Conservation (phyloP, 2,797 vertebrate genomes). For the Sebastes steindachneri region DNA sequence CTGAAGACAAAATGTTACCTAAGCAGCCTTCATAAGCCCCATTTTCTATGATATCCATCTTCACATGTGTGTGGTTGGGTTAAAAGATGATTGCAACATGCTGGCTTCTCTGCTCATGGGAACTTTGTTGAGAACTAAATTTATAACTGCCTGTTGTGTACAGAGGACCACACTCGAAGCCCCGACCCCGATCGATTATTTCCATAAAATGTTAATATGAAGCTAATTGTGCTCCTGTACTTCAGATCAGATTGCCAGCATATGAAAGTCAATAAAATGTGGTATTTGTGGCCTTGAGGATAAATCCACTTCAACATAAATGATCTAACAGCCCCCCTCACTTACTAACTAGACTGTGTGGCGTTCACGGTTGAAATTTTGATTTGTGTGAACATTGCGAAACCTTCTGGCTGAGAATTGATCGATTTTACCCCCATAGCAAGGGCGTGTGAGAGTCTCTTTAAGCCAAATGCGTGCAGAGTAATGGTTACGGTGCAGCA, state of each 20-base stretch:
- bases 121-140: slow-evolving; percentile 56
- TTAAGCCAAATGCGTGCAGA: slow-evolving; percentile 63
- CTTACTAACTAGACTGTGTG: slow-evolving; percentile 42
- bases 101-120: slow-evolving; percentile 61
- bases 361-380: slow-evolving; percentile 45
- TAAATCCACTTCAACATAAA: slow-evolving; percentile 78
- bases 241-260: slow-evolving; percentile 70
- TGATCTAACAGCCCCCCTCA: slow-evolving; percentile 67
- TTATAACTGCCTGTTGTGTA: slow-evolving; percentile 51
- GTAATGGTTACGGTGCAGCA: slow-evolving; percentile 59
- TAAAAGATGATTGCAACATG: slow-evolving; percentile 73
- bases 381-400: slow-evolving; percentile 60
- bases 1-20: background rate
- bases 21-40: background rate
- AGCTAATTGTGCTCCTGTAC: slow-evolving; percentile 76
- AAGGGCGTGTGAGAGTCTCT: slow-evolving; percentile 69
- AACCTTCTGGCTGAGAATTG: slow-evolving; percentile 68
- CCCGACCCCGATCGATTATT: slow-evolving; percentile 78
- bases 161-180: slow-evolving; percentile 85
- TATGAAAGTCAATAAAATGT: slow-evolving; percentile 80
- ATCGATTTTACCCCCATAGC: slow-evolving; percentile 56
- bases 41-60: slow-evolving; percentile 62
- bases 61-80: slow-evolving; percentile 69
- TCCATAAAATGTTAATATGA: slow-evolving; percentile 71
- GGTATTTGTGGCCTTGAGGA: slow-evolving; percentile 77